These are phyloP conservation scores for Seriola rivoliana DNA, from an alignment of 2,113 vertebrate species.

Conservation along the genomic window DNA sequence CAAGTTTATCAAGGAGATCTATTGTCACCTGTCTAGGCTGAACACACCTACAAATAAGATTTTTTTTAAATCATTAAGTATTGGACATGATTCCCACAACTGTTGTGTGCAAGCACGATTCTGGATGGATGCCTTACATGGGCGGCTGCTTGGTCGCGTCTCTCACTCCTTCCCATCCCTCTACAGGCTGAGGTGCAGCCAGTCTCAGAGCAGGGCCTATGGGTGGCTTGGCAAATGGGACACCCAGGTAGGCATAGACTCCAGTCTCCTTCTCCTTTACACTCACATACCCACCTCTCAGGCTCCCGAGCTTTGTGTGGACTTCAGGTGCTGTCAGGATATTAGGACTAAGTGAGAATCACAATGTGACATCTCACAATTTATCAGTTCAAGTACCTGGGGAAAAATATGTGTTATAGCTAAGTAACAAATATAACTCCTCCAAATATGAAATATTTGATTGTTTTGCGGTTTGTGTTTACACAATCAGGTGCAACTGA, in stretches of 20 bases:
- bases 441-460: not conserved
- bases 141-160: conserved; percentile 84
- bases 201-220: conserved; percentile 86
- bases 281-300: conserved; percentile 65
- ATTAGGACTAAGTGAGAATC: not conserved
- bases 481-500: not conserved
- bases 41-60: conserved; percentile 75
- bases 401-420: not conserved
- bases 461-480: not conserved
- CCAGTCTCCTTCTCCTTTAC: conserved; percentile 81
- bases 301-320: conserved; percentile 67
- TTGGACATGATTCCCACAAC: not conserved
- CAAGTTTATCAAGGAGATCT: not conserved
- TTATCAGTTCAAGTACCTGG: accelerated
- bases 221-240: conserved; percentile 92
- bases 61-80: not conserved
- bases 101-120: not conserved
- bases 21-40: not conserved
- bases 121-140: conserved; percentile 78
- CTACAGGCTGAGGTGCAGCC: conserved; percentile 83
- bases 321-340: conserved; percentile 78
- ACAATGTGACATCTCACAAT: not conserved
- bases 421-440: not conserved
- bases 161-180: conserved; percentile 86
- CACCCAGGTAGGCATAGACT: conserved; percentile 86